Base-by-base conservation (phyloP, 2,113 vertebrate genomes). In the Rynchops niger region DNA sequence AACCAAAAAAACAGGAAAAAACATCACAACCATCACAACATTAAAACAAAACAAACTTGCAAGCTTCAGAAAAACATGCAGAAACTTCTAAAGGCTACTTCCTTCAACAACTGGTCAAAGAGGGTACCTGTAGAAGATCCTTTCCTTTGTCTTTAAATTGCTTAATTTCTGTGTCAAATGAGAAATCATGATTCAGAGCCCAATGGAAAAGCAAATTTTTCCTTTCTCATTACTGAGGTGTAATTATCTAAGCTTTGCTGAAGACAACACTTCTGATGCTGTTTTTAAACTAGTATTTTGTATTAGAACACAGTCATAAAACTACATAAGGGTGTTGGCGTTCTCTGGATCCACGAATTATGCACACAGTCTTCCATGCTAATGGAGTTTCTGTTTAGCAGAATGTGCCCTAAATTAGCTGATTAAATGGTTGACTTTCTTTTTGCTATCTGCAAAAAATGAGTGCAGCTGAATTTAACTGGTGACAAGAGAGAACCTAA, bases 261-360 rank as follows among this genome's bases (percentile, higher is more conserved):
- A 79, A 62, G 77, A 56, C 13, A 63, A 47, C 2, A 1, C 3
- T 69, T 90, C 32, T 50, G 15, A 43, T 78, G n/a, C 8, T 47
- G 21, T 15, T 52, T 78, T 82, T 55, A 34, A 94, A 30, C 26
- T 32, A 62, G 3, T 6, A 3, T n/a, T 61, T 69, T 88, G 4
- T 49, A 6, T 40, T 56, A 12, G 43, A 79, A 93, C 62, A 30
- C 11, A 43, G 23, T 12, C 8, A 2, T 9, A 29, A 56, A 26
- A 32, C 30, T 21, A 19, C 3, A 1, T 11, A 34, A 52, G n/a
- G 1, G 0, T 23, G 20, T 56, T 55, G 30, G 29, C 4, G 15
- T 66, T 73, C 30, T 78, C 67, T 91, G 50, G 11, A 55, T 71
- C 66, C 0, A 17, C 53, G 12, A 71, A 29, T 58, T 74, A 61